Conservation (phyloP, 2,797 vertebrate species). For the Antennarius maculatus region DNA sequence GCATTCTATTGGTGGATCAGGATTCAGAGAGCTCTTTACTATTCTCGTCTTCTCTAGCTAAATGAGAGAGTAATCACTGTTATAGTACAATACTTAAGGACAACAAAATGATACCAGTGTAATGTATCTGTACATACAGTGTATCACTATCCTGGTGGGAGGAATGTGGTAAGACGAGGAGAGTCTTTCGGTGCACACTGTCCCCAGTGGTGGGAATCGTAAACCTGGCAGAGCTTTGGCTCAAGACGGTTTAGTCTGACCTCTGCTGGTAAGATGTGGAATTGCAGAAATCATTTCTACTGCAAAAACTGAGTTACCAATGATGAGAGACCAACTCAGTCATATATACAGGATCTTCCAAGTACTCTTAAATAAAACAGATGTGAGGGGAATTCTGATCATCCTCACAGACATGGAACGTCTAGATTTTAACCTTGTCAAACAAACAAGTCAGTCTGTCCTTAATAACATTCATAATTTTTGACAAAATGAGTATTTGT, state of each 20-base stretch:
- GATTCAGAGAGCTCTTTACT: conserved; percentile 45
- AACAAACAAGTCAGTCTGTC: not conserved
- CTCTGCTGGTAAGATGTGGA: conserved; percentile 64
- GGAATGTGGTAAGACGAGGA: conserved; percentile 10
- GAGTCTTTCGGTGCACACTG: conserved; percentile 44
- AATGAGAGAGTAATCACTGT: conserved; percentile 27
- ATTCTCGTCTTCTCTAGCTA: conserved; percentile 21
- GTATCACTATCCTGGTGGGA: conserved; percentile 13
- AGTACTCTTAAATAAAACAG: too few relatives aligned
- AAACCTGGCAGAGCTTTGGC: conserved; percentile 2
- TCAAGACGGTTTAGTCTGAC: conserved; percentile 50
- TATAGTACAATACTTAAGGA: conserved; percentile 5
- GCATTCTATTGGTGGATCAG: conserved; percentile 65
- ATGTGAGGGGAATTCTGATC: accelerated
- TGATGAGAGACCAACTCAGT: not conserved
- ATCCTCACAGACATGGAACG: not conserved
- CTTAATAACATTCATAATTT: not conserved
- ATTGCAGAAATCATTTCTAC: conserved; percentile 14
- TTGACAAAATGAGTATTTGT: not conserved
- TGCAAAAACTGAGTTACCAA: not conserved
- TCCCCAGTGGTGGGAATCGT: conserved; percentile 58
- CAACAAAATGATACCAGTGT: not conserved
- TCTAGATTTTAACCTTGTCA: not conserved
- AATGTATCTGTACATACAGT: not conserved
- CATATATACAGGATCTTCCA: too few relatives aligned